Evolutionary conservation across 2,113 vertebrate species (phyloP), one percentile per base, ranked within the genome.

Genomic region (Psilopsiagon aurifrons): DNA sequence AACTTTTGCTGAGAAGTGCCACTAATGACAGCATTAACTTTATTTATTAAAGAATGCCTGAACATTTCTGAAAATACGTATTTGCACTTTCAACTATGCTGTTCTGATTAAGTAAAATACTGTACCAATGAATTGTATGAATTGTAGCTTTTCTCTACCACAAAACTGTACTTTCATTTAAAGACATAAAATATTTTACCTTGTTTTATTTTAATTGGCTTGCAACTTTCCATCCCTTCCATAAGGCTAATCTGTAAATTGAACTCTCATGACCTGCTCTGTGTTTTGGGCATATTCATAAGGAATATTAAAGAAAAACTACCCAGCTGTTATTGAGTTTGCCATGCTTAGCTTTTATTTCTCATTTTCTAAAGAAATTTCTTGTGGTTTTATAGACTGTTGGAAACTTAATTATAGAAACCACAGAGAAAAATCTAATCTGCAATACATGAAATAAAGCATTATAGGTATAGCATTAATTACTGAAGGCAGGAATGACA

Each of bases 1-100:
- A 97, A 97, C 75, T 97, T 98, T 96, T 97, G 79, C 95, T 98
- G 95, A 97, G 96, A 97, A 94, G 60, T 97, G 92, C 86, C 96
- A 96, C 77, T 97, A 98, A 97, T 94, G 91, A 95, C 76, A 95
- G 16, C 78, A 96, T 97, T 97, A 97, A 94, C 84, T 97, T 97
- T 96, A 97, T 95, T 98, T 97, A 97, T 97, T 97, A 97, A 97
- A 94, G 71, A 95, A 95, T 93, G 52, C 64, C 82, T 92, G 91
- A 92, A 63, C 29, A 90, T 90, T 97, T 97, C 92, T 67, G 89
- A 94, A 97, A 97, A 96, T 73, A 75, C 47, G 88, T 27, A 92
- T 88, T 97, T 97, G 64, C 31, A 66, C 85, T 59, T 63, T 86
- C 60, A 68, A 2, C 33, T 29, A 8, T 15, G 19, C 57, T 90